Evolutionary conservation across 2,888 invertebrate species (phyloP).

Genomic region (Mythimna albipuncta): DNA sequence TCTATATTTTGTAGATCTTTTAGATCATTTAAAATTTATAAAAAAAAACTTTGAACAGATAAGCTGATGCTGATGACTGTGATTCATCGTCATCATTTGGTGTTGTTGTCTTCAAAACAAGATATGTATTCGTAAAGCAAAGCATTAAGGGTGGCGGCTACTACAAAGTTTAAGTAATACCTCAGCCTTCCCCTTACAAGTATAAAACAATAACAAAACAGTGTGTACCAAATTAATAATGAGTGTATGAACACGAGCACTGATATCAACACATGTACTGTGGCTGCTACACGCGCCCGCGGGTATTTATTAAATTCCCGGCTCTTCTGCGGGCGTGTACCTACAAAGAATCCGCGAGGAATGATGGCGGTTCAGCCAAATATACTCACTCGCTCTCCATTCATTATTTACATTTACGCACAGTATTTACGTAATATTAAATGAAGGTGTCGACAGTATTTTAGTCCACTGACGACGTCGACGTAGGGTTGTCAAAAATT

Average conservation of each 20-base stretch:
- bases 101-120: too few species aligned
- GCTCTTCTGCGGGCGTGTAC: slow-evolving; percentile 13
- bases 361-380: slow-evolving; percentile 1
- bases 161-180: neutral
- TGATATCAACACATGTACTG: slow-evolving; percentile 2
- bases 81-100: too few species aligned
- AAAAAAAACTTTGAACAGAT: too few species aligned
- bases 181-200: neutral
- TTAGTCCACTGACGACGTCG: neutral
- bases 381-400: slow-evolving; percentile 22
- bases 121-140: too few species aligned
- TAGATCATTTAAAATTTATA: too few species aligned
- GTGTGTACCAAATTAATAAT: neutral
- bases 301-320: slow-evolving; percentile 45
- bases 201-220: too few species aligned
- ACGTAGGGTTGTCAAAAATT: slow-evolving; percentile 15
- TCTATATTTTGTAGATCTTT: too few species aligned
- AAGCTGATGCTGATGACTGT: too few species aligned
- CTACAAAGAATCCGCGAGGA: slow-evolving; percentile 14
- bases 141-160: too few species aligned
- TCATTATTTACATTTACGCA: slow-evolving; percentile 20
- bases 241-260: slow-evolving; percentile 1
- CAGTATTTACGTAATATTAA: slow-evolving; percentile 23
- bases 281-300: neutral
- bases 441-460: slow-evolving; percentile 16